Conservation (phyloP, 2,888 invertebrate species). For the Euplexia lucipara region DNA sequence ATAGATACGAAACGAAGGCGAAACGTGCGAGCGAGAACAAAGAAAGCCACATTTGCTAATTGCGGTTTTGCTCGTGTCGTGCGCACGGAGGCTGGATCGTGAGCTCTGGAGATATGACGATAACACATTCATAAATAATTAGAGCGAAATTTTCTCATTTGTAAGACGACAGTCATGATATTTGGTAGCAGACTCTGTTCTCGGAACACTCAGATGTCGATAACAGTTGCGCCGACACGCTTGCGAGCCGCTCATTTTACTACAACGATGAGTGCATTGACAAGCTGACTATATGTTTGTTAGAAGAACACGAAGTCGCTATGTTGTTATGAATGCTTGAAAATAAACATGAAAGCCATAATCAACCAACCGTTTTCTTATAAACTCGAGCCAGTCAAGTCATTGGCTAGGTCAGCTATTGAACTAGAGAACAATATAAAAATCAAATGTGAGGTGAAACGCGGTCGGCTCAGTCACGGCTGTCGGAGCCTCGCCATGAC, state of each 20-base stretch:
- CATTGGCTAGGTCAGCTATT: slow-evolving; percentile 69
- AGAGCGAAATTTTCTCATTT: slow-evolving; percentile 91
- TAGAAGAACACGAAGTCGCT: slow-evolving; percentile 10
- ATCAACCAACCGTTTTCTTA: slow-evolving; percentile 50
- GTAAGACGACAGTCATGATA: slow-evolving; percentile 91
- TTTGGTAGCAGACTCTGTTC: slow-evolving; percentile 89
- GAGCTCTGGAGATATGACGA: slow-evolving; percentile 90
- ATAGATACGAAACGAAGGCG: slow-evolving; percentile 84
- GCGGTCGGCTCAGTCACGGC: slow-evolving; percentile 87
- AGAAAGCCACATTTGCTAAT: slow-evolving; percentile 91
- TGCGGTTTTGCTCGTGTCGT: slow-evolving; percentile 91
- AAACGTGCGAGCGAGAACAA: slow-evolving; percentile 90
- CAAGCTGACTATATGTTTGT: slow-evolving; percentile 50
- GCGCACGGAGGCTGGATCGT: slow-evolving; percentile 89
- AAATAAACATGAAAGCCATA: slow-evolving; percentile 6
- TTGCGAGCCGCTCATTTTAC: slow-evolving; percentile 83
- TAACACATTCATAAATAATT: slow-evolving; percentile 92
- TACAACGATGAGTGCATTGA: slow-evolving; percentile 73
- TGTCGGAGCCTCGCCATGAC: slow-evolving; percentile 81
- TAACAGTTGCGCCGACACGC: slow-evolving; percentile 86
- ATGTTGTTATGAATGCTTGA: neutral
- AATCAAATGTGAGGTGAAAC: slow-evolving; percentile 81
- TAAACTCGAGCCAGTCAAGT: slow-evolving; percentile 49
- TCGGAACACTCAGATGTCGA: slow-evolving; percentile 87
- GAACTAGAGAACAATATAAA: slow-evolving; percentile 78